Percentiles rank a stretch among this genome's conserved stretches.
These are phyloP conservation scores for Meiosimyza platycephala DNA, from an alignment of 2,888 invertebrate species.

Conservation along the genomic window DNA sequence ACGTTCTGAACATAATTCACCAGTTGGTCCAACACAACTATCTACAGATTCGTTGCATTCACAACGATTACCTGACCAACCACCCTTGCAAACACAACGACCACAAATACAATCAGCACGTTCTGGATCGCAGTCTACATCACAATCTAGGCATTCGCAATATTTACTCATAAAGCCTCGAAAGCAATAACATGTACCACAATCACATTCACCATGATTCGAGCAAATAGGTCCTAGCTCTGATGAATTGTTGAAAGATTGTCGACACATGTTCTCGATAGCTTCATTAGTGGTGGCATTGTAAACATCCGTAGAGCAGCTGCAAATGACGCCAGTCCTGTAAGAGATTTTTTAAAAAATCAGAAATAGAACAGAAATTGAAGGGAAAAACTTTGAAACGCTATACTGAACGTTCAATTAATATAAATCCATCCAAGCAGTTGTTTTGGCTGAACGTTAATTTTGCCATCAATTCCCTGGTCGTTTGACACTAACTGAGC, in stretches of 20 bases:
- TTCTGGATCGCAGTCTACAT: slow-evolving; percentile 72
- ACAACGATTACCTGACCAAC: slow-evolving; percentile 71
- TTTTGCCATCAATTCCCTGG: too few species aligned
- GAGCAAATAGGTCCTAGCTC: slow-evolving; percentile 72
- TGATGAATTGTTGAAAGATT: slow-evolving; percentile 48
- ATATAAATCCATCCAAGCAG: too few species aligned
- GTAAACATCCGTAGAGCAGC: slow-evolving; percentile 55
- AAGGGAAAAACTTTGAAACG: not conserved
- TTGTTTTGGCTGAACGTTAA: too few species aligned
- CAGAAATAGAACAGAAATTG: not conserved
- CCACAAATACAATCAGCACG: slow-evolving; percentile 83
- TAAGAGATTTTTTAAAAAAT: not conserved
- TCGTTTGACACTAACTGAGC: too few species aligned
- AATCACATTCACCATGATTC: slow-evolving; percentile 81
- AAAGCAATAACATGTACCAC: slow-evolving; percentile 80
- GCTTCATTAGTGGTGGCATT: slow-evolving; percentile 57
- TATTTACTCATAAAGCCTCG: slow-evolving; percentile 71
- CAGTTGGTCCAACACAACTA: slow-evolving; percentile 70
- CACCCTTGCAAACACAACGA: slow-evolving; percentile 74
- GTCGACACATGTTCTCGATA: slow-evolving; percentile 62
- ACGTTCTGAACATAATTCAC: slow-evolving; percentile 75
- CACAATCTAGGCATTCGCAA: slow-evolving; percentile 74
- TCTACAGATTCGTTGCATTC: slow-evolving; percentile 70
- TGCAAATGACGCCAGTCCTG: slow-evolving; percentile 60
- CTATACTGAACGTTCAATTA: too few species aligned